phyloP scores from a whole-genome alignment of 2,888 invertebrate species.

The Folsomia manolachei region DNA sequence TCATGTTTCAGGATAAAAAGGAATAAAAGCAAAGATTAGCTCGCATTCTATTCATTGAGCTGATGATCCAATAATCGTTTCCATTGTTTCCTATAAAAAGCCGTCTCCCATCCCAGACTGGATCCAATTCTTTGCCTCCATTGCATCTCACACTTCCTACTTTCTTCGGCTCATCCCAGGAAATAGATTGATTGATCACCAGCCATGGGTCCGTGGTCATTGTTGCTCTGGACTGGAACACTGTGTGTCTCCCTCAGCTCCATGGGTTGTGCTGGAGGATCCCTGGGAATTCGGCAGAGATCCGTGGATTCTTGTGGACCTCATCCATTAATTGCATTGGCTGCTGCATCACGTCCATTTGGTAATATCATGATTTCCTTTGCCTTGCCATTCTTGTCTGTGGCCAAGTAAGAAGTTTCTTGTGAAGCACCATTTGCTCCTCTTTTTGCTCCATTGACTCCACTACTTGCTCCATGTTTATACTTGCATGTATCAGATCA shows the following conservation, averaged over 20 bases:
- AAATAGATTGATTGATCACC: neutral
- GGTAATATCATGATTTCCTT: slow-evolving; percentile 35
- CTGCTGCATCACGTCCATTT: slow-evolving; percentile 47
- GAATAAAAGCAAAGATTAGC: too few species aligned
- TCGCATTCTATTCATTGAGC: too few species aligned
- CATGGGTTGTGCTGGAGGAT: neutral
- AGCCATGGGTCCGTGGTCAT: slow-evolving; percentile 45
- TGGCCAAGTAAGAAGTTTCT: too few species aligned
- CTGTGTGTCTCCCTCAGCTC: slow-evolving; percentile 27
- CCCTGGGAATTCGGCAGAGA: slow-evolving; percentile 35
- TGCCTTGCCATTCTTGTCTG: neutral
- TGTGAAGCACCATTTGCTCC: neutral
- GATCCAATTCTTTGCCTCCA: too few species aligned
- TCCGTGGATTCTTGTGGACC: slow-evolving; percentile 49
- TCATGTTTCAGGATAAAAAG: neutral
- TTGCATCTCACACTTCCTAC: too few species aligned
- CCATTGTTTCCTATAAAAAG: too few species aligned
- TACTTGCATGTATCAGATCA: neutral
- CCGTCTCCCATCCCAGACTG: too few species aligned
- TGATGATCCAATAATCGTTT: too few species aligned
- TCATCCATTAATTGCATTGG: slow-evolving; percentile 50
- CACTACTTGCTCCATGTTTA: neutral
- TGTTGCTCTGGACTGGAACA: slow-evolving; percentile 32
- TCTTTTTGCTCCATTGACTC: neutral
- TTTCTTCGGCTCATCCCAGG: too few species aligned